A percentile compares a stretch with the other conserved stretches of the same genome.
Conservation (phyloP, 2,888 invertebrate species). For the Melitaea athalia region DNA sequence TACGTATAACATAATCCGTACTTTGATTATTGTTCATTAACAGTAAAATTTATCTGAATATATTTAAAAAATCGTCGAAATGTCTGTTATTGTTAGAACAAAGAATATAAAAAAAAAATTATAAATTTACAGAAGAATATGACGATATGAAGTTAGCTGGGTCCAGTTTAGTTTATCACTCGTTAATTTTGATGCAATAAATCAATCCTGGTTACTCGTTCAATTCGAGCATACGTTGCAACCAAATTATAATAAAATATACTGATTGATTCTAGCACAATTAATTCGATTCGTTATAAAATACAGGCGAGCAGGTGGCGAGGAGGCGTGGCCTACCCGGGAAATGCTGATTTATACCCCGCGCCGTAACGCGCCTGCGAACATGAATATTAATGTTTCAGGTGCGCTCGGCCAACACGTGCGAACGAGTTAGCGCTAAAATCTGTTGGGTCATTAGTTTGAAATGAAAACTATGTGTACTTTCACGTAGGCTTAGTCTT, state of each 20-base stretch:
- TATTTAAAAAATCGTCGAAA: too few species aligned
- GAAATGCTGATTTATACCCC: conserved; percentile 42
- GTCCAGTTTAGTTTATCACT: not conserved
- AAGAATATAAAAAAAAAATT: too few species aligned
- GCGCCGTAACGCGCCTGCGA: conserved; percentile 38
- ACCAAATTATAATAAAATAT: conserved; percentile 8
- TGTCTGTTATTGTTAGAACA: too few species aligned
- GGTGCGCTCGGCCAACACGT: conserved; percentile 29
- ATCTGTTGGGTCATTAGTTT: conserved; percentile 8
- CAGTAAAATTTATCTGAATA: too few species aligned
- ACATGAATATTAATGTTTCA: conserved; percentile 43
- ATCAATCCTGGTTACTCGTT: not conserved
- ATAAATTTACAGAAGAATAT: too few species aligned
- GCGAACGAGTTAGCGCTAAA: conserved; percentile 26
- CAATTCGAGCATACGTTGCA: not conserved
- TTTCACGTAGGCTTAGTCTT: not conserved
- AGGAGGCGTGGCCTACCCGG: conserved; percentile 38
- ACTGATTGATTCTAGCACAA: conserved; percentile 27
- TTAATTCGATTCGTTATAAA: conserved; percentile 30
- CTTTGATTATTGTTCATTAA: too few species aligned
- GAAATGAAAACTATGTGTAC: conserved; percentile 3
- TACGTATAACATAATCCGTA: not conserved
- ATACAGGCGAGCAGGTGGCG: conserved; percentile 38
- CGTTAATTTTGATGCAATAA: not conserved
- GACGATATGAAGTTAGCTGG: too few species aligned